phyloP scores from a whole-genome alignment of 2,888 invertebrate species.

The Hirtodrosophila confusa region DNA sequence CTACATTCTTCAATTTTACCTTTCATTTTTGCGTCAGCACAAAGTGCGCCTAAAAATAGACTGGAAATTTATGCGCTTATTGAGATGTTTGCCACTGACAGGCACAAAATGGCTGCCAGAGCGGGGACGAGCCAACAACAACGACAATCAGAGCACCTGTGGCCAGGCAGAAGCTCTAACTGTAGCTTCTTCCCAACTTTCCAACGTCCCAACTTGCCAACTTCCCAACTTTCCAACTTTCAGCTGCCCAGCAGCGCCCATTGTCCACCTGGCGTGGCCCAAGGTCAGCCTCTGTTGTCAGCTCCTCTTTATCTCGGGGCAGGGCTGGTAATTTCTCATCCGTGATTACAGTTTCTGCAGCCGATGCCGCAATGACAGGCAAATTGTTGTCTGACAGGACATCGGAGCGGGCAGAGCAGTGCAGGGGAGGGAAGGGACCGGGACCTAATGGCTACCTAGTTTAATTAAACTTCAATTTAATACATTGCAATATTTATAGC shows the following conservation, averaged over 20 bases:
- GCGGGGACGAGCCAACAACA: conserved; percentile 14
- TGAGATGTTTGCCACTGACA: conserved; percentile 58
- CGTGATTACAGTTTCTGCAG: conserved; percentile 59
- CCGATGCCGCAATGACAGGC: conserved; percentile 47
- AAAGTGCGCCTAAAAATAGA: conserved; percentile 64
- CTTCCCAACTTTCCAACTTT: neutral
- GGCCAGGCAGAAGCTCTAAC: conserved; percentile 14
- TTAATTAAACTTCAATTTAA: conserved; percentile 75
- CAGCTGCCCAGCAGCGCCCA: conserved; percentile 15
- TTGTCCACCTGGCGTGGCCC: conserved; percentile 25
- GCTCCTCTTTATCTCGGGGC: conserved; percentile 4
- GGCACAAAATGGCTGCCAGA: conserved; percentile 43
- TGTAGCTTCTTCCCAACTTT: too few relatives aligned
- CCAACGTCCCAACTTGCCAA: neutral
- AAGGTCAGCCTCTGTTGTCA: conserved; percentile 54
- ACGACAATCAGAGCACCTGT: conserved; percentile 45
- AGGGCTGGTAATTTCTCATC: conserved; percentile 69
- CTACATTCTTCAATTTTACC: conserved; percentile 2
- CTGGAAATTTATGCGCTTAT: conserved; percentile 63
- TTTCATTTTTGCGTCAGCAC: conserved; percentile 3
- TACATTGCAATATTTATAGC: conserved; percentile 70
- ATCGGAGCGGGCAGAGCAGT: neutral
- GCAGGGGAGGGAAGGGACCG: conserved; percentile 8
- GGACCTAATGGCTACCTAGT: conserved; percentile 44
- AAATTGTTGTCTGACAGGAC: conserved; percentile 50